Base-by-base conservation (phyloP, 2,113 vertebrate genomes). In the Pholis gunnellus region DNA sequence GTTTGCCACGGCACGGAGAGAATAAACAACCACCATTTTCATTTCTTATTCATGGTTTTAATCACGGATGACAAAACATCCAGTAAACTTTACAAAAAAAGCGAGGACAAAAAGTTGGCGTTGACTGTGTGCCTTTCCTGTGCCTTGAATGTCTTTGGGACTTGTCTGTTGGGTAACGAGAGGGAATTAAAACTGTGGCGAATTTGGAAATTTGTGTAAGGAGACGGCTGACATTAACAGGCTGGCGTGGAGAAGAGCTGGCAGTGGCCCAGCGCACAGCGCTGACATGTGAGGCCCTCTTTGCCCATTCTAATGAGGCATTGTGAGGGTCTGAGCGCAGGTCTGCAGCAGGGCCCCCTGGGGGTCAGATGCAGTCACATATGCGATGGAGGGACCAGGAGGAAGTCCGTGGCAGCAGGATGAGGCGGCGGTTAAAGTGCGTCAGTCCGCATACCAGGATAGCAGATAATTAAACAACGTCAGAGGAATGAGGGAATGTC, bases 21-120 rank as follows among this genome's bases (percentile, higher is more conserved):
- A 82, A 78, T 80, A 89, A 87, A 90, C 81, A 88, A 82, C 72
- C 44, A 18, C 79, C 44, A 78, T 87, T 83, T 90, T 89, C 50
- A 93, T 87, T 88, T 93, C 79, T 92, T 92, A 93, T 93, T 92
- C 82, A 92, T 87, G 79, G 57, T 72, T 87, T 93, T 91, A 85
- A 93, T 91, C 84, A 90, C 68, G 71, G 80, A 81, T 91, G 86
- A 91, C 72, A 91, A 92, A 93, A 87, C 78, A 63, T 72, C 66
- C 69, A 83, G 87, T 66, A 89, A 83, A 77, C 6, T 27, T 1
- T 2, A 13, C 1, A 86, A 87, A 78, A 34, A 34, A 34, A 34
- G 34, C 5, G 17, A 25, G n/a, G 1, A 31, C 25, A 74, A 20
- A 44, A 38, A 75, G 76, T 87, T 91, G 86, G 78, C 70, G 57